Evolutionary conservation across 2,888 invertebrate genomes (phyloP).

Genomic region (Ernsta delagoae): DNA sequence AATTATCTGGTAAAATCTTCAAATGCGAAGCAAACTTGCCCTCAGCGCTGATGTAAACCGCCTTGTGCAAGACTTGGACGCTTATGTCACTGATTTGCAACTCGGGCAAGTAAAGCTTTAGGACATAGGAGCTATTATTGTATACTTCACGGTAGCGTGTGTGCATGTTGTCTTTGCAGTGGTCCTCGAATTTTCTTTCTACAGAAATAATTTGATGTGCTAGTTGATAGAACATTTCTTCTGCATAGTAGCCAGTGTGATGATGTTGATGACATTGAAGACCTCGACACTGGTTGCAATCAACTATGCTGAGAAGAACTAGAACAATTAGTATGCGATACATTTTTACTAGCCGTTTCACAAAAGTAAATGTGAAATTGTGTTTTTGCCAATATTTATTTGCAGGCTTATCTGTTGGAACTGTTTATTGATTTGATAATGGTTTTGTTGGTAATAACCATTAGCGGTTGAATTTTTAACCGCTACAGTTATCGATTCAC

Average conservation of each 20-base stretch:
- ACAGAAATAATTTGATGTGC: background rate
- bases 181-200: constrained; percentile 1
- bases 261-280: background rate
- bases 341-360: background rate
- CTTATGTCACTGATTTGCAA: background rate
- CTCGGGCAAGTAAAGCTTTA: background rate
- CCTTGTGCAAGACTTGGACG: constrained; percentile 3
- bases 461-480: background rate
- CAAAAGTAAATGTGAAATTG: background rate
- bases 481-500: background rate
- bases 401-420: background rate
- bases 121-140: constrained; percentile 4
- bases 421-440: background rate
- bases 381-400: constrained; percentile 1
- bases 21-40: background rate
- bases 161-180: constrained; percentile 3
- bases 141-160: constrained; percentile 1
- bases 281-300: background rate
- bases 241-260: background rate
- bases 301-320: background rate
- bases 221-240: constrained; percentile 1
- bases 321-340: background rate
- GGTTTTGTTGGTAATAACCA: background rate
- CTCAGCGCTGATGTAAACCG: background rate
- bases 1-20: constrained; percentile 5